Conservation (phyloP, 2,113 vertebrate species). For the Pycnonotus jocosus region DNA sequence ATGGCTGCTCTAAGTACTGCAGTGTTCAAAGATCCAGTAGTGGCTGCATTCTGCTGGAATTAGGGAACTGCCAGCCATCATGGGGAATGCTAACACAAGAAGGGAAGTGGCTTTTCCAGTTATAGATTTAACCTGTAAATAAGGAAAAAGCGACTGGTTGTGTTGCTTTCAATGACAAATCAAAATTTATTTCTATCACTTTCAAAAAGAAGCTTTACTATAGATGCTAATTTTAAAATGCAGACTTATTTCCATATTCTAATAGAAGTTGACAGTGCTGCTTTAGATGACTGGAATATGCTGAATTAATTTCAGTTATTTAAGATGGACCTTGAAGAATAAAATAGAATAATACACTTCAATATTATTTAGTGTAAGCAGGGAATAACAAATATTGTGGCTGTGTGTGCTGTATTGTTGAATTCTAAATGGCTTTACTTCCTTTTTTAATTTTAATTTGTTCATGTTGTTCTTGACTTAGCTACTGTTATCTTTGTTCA, state of each 20-base stretch:
- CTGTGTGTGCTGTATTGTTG: neutral
- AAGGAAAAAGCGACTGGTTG: neutral
- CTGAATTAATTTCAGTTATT: neutral
- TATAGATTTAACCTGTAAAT: neutral
- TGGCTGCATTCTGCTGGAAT: neutral
- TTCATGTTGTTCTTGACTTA: neutral
- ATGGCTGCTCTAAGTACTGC: neutral
- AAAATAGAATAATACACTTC: neutral
- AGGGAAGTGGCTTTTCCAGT: neutral
- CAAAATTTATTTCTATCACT: neutral
- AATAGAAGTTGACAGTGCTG: neutral
- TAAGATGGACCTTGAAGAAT: neutral
- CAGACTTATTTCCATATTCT: neutral
- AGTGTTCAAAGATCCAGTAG: neutral
- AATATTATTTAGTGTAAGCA: neutral
- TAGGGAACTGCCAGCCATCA: rapidly evolving
- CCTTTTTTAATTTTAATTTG: neutral
- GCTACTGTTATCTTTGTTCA: neutral
- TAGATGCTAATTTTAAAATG: neutral
- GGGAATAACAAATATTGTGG: neutral
- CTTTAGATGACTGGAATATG: neutral
- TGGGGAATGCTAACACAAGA: neutral
- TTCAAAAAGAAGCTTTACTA: neutral
- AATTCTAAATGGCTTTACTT: neutral
- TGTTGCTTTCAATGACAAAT: neutral